Evolutionary conservation across 1,140 invertebrate genomes (phyloP), one percentile per base, ranked within the genome.

Genomic region (Lordiphosa collinella): DNA sequence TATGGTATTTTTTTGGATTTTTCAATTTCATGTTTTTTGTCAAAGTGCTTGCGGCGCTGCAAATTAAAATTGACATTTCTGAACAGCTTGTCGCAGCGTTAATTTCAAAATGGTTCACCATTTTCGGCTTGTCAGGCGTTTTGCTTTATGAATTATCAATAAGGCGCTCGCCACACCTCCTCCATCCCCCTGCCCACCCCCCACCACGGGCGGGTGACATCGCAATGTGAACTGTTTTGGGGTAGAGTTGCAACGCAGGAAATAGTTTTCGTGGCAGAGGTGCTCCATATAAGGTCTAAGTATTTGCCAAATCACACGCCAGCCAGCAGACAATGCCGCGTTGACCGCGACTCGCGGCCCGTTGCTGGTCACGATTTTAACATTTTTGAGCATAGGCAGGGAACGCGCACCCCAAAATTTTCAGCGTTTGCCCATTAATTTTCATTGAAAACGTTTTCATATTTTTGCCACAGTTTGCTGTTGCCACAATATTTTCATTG

Each of bases 391-490:
- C 78, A 84, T 84, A 73, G 72, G 72, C 65, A 76, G 75, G 67
- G 32, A 48, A 48, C 48, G 72, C 73, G 78, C 78, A 84, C 78
- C 78, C 78, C 78, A 69, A 84, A 78, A 84, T 84, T 84, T 84
- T 84, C 78, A 71, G 57, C 78, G 72, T 84, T 67, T 84, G 73
- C 79, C 78, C 78, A 84, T 84, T 84, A 84, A 84, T 84, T 84
- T 84, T 84, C 78, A 84, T 84, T 84, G 78, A 84, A 80, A 80
- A 84, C 78, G 78, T 84, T 84, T 84, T 84, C 78, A 84, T 82
- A 82, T 84, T 82, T 69, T 72, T 69, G 78, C 67, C 63, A 78
- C 74, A 78, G 78, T 78, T 84, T 66, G 66, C 60, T 29, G 41
- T 66, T 75, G 74, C 61, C 76, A 80, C 76, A 80, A 84, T 84